Evolutionary conservation across 1,140 invertebrate genomes (phyloP), one percentile per base, ranked within the genome.

Genomic region (Pomacea maculata): DNA sequence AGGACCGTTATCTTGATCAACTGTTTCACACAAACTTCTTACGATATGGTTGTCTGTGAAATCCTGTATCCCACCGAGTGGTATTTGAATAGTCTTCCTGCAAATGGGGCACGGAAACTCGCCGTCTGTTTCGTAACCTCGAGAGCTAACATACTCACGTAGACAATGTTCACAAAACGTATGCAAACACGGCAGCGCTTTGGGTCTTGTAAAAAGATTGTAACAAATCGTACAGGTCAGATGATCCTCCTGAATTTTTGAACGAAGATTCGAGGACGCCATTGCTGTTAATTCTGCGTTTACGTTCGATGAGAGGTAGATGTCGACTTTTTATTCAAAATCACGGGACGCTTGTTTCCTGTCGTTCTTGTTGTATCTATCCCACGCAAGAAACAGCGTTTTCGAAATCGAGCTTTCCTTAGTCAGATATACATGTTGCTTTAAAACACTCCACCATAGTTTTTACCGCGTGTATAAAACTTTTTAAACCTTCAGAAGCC

Each of bases 171-270:
- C 80, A 79, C 89, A 90, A 65, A 88, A 91, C 21, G 88, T 89
- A 80, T 91, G 90, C 8, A 89, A 73, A 76, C 90, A 91, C 4
- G 89, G 87, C 55, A 91, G 77, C 9, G 89, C 88, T 82, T 90
- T 89, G 6, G 90, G 90, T 55, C 80, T 81, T 1, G 72, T 82
- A 75, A 87, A 89, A 21, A 71, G 61, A 14, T 84, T 76, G n/a
- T 86, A 83, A 85, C 90, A 91, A 52, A 91, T 88, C 5, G 85
- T 29, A 78, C 89, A 90, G 21, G 89, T 90, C 64, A 90, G 79
- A 75, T 89, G 83, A 55, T 90, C 86, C 61, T 88, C 87, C 81
- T 83, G 65, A n/a, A 88, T 85, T 79, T 84, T 83, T n/a, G 82
- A 71, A 21, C 83, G 83, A 21, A 87, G 81, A 78, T 72, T 83